These are phyloP conservation scores for Chondrilla cf. caribensis DNA, from an alignment of 37 sponge, comb jelly and placozoan genomes.

Conservation along the genomic window DNA sequence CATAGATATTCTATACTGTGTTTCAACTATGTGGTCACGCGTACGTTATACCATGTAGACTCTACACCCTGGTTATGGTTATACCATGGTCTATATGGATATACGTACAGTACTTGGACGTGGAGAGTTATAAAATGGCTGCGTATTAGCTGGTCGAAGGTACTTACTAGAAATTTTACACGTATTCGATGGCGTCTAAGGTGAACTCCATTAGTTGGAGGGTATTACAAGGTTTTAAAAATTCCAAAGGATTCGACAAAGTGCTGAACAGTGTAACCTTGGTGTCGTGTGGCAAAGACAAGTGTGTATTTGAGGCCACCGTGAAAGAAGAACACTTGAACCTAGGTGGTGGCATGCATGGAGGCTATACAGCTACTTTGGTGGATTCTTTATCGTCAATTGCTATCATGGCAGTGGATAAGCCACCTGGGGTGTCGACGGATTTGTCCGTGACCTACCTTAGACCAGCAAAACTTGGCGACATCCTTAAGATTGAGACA, in stretches of 20 bases:
- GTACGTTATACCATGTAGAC: too few species aligned
- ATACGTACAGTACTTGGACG: too few species aligned
- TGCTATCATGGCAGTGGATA: slow-evolving; percentile 69
- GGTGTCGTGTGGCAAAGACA: slow-evolving; percentile 17
- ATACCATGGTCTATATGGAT: too few species aligned
- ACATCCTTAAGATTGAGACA: slow-evolving; percentile 63
- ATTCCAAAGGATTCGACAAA: background rate
- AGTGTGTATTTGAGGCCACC: slow-evolving; percentile 64
- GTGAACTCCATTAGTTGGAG: too few species aligned
- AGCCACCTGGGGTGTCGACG: slow-evolving; percentile 76
- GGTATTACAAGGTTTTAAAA: background rate
- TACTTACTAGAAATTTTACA: too few species aligned
- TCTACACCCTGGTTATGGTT: too few species aligned
- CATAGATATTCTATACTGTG: too few species aligned
- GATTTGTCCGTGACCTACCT: slow-evolving; percentile 79
- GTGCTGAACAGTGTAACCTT: background rate
- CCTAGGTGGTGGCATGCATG: slow-evolving; percentile 71
- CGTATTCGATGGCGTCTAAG: too few species aligned
- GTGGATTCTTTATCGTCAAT: slow-evolving; percentile 77
- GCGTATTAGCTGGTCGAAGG: too few species aligned
- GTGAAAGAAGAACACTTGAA: slow-evolving; percentile 85
- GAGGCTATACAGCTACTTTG: slow-evolving; percentile 87
- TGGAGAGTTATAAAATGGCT: too few species aligned
- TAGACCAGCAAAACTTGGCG: slow-evolving; percentile 74
- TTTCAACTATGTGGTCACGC: too few species aligned